Evolutionary conservation across 2,113 vertebrate genomes (phyloP), one percentile per base, ranked within the genome.

Genomic region (Leuciscus idus): DNA sequence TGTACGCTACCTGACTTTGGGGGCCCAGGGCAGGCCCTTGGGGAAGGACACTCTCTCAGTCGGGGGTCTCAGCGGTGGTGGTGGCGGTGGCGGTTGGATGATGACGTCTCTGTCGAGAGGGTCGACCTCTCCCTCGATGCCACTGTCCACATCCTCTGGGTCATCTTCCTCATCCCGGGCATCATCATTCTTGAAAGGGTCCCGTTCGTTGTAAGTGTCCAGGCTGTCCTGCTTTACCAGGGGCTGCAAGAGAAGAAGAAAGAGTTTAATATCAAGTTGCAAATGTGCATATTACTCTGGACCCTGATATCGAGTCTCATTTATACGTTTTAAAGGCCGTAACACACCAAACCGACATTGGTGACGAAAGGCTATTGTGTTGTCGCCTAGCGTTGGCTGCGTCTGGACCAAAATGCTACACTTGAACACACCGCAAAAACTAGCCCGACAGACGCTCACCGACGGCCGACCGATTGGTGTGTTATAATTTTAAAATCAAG

Each of bases 171-270:
- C 97, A 0, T 95, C 89, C 11, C 96, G 94, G 15, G 93, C 92
- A 0, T 99, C 98, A 0, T 99, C 98, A 0, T 92, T 98, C 93
- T 99, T 99, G 90, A 99, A 99, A 52, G 98, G 98, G 90, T 99
- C 98, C 9, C 96, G 94, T 92, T 99, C 98, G 0, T 98, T 98
- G 93, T 99, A 99, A 0, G 98, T 96, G 87, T 99, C 98, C 90
- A 99, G 87, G 84, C 98, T 99, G 94, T 99, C 98, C 85, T 99
- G 98, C 85, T 99, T 98, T 87, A 98, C 93, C 89, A 99, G 93
- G 12, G 97, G 96, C 97, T 99, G 94, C 61, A 83, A 88, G 59
- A 81, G 81, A 82, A 21, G 23, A 36, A 85, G 30, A 33, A 68
- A 21, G 15, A 39, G 64, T 70, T n/a, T 75, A 80, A 72, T 0